Evolutionary conservation across 2,888 invertebrate species (phyloP).

Genomic region (Oeneis ivallda): DNA sequence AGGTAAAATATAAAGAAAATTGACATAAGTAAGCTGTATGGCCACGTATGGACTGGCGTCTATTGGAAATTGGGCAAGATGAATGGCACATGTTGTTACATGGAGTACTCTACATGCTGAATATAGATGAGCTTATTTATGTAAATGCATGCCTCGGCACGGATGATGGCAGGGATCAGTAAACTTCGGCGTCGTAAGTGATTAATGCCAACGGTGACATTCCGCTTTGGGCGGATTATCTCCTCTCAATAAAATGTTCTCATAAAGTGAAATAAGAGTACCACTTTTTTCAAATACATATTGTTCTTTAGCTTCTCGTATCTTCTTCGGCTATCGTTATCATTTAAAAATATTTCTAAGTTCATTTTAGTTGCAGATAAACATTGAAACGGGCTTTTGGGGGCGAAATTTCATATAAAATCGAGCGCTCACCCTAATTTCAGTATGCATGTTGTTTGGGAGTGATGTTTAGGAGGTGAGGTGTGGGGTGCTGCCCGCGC

Average conservation of each 20-base stretch:
- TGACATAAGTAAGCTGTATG: background rate
- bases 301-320: too few relatives aligned
- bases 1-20: background rate
- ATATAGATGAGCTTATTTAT: constrained; percentile 79
- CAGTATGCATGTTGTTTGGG: too few relatives aligned
- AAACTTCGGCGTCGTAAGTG: constrained; percentile 7
- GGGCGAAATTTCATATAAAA: too few relatives aligned
- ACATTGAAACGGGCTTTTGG: too few relatives aligned
- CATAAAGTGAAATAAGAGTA: too few relatives aligned
- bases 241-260: background rate
- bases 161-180: constrained; percentile 55
- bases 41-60: constrained; percentile 48
- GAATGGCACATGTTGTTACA: constrained; percentile 78
- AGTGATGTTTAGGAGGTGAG: too few relatives aligned
- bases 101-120: constrained; percentile 70
- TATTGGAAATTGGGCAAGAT: constrained; percentile 73
- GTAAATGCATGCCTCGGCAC: constrained; percentile 66
- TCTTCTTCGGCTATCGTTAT: too few relatives aligned
- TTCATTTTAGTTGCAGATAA: too few relatives aligned
- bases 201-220: constrained; percentile 4
- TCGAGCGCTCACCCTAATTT: too few relatives aligned
- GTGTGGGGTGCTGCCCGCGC: too few relatives aligned
- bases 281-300: too few relatives aligned
- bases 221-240: background rate
- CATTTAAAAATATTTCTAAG: too few relatives aligned